phyloP scores from a whole-genome alignment of 1,140 invertebrate species.

The Sesamia nonagrioides region DNA sequence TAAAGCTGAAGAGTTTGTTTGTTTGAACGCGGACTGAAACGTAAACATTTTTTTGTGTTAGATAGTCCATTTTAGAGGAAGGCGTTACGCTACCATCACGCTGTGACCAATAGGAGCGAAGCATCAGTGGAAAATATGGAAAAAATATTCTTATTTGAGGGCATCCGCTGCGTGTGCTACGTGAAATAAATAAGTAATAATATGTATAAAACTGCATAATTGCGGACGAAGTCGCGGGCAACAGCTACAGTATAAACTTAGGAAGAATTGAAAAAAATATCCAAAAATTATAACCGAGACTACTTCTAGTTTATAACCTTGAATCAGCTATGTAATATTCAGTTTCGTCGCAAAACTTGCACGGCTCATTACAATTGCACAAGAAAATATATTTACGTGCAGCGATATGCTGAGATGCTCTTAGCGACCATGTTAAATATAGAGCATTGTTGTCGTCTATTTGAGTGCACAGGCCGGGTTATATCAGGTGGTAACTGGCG shows the following conservation, averaged over 20 bases:
- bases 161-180: too few species aligned
- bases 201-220: too few species aligned
- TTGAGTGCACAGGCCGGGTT: conserved; percentile 7
- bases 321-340: not conserved
- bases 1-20: too few species aligned
- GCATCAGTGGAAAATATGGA: too few species aligned
- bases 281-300: not conserved
- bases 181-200: too few species aligned
- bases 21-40: too few species aligned
- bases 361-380: conserved; percentile 25
- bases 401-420: conserved; percentile 22
- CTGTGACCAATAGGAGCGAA: too few species aligned
- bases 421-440: conserved; percentile 20
- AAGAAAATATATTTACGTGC: conserved; percentile 38
- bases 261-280: not conserved
- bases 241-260: not conserved
- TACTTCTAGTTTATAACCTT: conserved; percentile 12
- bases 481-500: conserved; percentile 15
- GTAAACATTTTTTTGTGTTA: too few species aligned
- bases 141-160: too few species aligned
- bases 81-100: too few species aligned
- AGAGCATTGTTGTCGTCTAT: conserved; percentile 39
- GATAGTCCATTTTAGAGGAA: too few species aligned
- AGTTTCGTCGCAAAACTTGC: not conserved
- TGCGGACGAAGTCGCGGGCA: too few species aligned